Conservation (phyloP, 1,140 invertebrate genomes). For the Lasaia peninsularis region DNA sequence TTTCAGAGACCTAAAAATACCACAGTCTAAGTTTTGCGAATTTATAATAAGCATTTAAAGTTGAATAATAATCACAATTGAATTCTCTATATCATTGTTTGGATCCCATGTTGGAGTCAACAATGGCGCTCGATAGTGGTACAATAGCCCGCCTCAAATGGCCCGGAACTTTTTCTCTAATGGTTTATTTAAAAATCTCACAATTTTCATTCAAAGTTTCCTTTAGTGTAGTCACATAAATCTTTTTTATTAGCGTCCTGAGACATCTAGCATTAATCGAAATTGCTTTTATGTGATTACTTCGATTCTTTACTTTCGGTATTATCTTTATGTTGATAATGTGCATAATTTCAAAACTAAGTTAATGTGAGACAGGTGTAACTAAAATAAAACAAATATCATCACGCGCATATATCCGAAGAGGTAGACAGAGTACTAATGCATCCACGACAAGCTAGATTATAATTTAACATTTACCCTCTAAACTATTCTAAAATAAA, state of each 20-base stretch:
- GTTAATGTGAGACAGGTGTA: too few species aligned
- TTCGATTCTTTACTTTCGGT: slow-evolving; percentile 40
- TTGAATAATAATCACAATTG: neutral
- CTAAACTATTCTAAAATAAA: too few species aligned
- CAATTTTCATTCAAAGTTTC: slow-evolving; percentile 68
- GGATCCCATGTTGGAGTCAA: slow-evolving; percentile 44
- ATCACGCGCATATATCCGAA: too few species aligned
- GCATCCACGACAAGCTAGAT: too few species aligned
- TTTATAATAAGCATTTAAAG: neutral
- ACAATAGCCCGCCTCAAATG: slow-evolving; percentile 72
- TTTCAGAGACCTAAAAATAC: too few species aligned
- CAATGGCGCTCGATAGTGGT: slow-evolving; percentile 59
- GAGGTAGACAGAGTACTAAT: too few species aligned
- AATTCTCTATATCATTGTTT: slow-evolving; percentile 21
- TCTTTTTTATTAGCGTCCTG: slow-evolving; percentile 56
- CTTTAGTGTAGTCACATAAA: slow-evolving; percentile 53
- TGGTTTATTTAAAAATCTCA: slow-evolving; percentile 75
- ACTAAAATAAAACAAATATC: too few species aligned
- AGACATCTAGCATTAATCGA: slow-evolving; percentile 64
- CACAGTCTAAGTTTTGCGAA: too few species aligned
- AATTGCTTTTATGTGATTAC: slow-evolving; percentile 57
- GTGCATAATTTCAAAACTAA: too few species aligned
- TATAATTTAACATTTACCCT: too few species aligned
- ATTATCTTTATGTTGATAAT: slow-evolving; percentile 62
- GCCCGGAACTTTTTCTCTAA: slow-evolving; percentile 73